phyloP scores from a whole-genome alignment of 2,113 vertebrate species.

The Neolamprologus sp. region DNA sequence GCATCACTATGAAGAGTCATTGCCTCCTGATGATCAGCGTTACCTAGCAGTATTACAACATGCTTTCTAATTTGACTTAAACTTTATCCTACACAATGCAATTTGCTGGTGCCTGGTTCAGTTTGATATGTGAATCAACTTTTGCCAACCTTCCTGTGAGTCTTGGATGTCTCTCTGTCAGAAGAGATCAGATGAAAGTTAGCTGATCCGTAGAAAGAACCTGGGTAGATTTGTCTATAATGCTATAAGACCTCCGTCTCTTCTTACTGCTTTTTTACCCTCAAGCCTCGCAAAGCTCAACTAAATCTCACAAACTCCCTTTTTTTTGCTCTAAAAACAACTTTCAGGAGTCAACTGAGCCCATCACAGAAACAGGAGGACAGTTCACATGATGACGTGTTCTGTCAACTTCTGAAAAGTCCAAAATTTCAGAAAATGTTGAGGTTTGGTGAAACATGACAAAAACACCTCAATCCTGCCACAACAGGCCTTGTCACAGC shows the following conservation, averaged over 20 bases:
- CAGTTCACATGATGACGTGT: neutral
- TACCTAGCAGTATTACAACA: neutral
- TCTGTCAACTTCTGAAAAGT: neutral
- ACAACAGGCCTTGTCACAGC: neutral
- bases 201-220: neutral
- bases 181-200: neutral
- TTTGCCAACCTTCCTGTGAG: neutral
- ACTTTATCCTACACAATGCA: neutral
- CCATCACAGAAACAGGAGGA: neutral
- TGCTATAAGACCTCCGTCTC: conserved; percentile 1
- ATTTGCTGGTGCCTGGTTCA: neutral
- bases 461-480: neutral
- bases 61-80: neutral
- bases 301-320: neutral
- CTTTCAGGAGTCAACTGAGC: neutral
- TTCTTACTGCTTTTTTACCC: neutral
- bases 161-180: neutral
- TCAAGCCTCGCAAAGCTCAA: conserved; percentile 7
- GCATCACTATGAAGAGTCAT: neutral
- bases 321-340: neutral
- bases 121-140: neutral
- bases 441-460: neutral
- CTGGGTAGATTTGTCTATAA: conserved; percentile 15
- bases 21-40: neutral
- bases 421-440: neutral